phyloP scores from a whole-genome alignment of 2,797 vertebrate genomes.

The Sandelia bainsii region DNA sequence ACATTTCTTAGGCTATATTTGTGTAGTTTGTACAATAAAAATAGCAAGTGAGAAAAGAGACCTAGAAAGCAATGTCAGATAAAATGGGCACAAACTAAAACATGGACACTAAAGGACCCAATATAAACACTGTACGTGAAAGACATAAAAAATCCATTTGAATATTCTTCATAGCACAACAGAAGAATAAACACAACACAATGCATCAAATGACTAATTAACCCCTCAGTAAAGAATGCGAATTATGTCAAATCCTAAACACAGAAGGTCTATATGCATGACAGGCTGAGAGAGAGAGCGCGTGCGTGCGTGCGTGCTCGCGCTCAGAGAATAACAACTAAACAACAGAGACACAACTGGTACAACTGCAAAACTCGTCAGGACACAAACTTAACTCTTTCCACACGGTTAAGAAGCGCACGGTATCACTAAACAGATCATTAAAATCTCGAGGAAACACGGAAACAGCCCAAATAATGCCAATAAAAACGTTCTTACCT shows the following conservation, averaged over 20 bases:
- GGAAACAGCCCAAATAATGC: not conserved
- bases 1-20: not conserved
- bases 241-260: not conserved
- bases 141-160: not conserved
- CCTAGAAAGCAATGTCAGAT: not conserved
- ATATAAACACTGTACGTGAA: too few species aligned
- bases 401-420: rapidly evolving
- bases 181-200: too few species aligned
- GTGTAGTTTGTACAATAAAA: not conserved
- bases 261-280: too few species aligned
- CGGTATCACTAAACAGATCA: not conserved
- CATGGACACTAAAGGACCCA: not conserved
- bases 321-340: not conserved
- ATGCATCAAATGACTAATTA: not conserved
- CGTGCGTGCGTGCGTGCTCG: too few species aligned
- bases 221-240: slow-evolving; percentile 23
- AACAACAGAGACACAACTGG: not conserved
- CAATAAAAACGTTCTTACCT: not conserved
- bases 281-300: too few species aligned
- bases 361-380: not conserved
- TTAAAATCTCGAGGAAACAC: not conserved
- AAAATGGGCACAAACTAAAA: not conserved
- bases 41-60: not conserved
- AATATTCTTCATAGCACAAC: too few species aligned
- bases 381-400: not conserved